These are phyloP conservation scores for Uromys caudimaculatus DNA, from an alignment of 2,797 vertebrate genomes.

Conservation along the genomic window DNA sequence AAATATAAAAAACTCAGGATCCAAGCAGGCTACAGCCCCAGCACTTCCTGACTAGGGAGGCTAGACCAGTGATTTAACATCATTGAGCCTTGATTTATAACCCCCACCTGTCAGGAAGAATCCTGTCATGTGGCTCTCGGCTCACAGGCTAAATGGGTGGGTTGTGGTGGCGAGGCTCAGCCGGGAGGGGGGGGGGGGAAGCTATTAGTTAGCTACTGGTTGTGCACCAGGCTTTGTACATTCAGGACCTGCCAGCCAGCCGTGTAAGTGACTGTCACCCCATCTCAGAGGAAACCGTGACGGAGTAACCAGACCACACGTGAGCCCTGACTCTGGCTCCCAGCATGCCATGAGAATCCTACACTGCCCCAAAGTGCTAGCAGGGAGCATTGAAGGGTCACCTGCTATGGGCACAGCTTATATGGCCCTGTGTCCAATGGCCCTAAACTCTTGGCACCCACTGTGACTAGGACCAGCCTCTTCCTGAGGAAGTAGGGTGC, in stretches of 20 bases:
- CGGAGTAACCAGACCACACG: neutral
- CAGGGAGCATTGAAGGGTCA: neutral
- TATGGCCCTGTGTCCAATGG: neutral
- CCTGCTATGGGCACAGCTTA: neutral
- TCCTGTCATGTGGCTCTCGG: neutral
- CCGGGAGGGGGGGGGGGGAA: too few relatives aligned
- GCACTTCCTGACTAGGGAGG: neutral
- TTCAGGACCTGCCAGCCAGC: neutral
- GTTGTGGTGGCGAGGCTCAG: neutral
- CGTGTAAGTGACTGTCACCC: neutral
- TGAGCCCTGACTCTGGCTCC: neutral
- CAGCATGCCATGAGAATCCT: neutral
- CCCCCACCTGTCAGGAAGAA: neutral
- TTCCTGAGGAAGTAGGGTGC: slow-evolving; percentile 48
- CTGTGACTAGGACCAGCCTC: neutral
- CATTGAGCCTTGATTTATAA: neutral
- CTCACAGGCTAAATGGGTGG: neutral
- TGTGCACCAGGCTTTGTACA: rapidly evolving
- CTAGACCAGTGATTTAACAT: neutral
- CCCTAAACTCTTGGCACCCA: neutral
- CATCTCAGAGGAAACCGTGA: neutral
- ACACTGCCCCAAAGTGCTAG: neutral
- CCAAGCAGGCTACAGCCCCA: neutral
- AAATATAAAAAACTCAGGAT: neutral
- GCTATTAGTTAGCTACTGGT: rapidly evolving